Evolutionary conservation across 2,888 invertebrate species (phyloP).

Genomic region (Drosophila austrosaltans): DNA sequence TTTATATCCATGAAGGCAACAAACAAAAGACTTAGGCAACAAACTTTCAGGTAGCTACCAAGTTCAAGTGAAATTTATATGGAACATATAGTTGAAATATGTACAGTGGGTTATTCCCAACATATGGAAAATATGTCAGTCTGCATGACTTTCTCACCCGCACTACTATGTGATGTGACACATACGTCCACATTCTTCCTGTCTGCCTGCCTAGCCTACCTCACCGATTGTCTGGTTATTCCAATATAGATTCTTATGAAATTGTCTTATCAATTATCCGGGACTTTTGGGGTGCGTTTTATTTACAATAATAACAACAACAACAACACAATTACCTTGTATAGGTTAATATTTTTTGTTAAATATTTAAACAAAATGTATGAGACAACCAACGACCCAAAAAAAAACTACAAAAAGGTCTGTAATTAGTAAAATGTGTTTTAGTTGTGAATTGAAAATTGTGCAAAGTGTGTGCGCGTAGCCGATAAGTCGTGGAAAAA

Average conservation of each 20-base stretch:
- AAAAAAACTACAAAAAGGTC: constrained; percentile 60
- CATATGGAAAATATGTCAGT: constrained; percentile 51
- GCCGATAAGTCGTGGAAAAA: background rate
- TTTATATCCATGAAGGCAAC: background rate
- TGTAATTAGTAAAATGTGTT: constrained; percentile 61
- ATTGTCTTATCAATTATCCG: constrained; percentile 66
- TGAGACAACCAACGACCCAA: constrained; percentile 42
- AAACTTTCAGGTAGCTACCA: constrained; percentile 68
- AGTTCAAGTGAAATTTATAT: constrained; percentile 54
- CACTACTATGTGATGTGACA: constrained; percentile 46
- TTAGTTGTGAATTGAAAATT: constrained; percentile 49
- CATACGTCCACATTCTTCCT: constrained; percentile 36
- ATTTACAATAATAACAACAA: constrained; percentile 49
- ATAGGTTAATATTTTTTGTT: constrained; percentile 60
- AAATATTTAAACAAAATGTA: constrained; percentile 75
- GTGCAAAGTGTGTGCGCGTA: constrained; percentile 11
- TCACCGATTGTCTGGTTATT: constrained; percentile 46
- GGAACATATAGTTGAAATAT: constrained; percentile 31
- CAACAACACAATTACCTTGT: constrained; percentile 27
- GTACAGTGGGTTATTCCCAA: constrained; percentile 49
- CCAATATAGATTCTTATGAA: constrained; percentile 56
- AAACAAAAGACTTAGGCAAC: constrained; percentile 76
- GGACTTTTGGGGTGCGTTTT: constrained; percentile 49
- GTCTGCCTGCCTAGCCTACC: background rate
- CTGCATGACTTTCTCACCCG: constrained; percentile 31